These are phyloP conservation scores for Nyctibius bracteatus DNA, from an alignment of 2,113 vertebrate genomes.

Conservation along the genomic window DNA sequence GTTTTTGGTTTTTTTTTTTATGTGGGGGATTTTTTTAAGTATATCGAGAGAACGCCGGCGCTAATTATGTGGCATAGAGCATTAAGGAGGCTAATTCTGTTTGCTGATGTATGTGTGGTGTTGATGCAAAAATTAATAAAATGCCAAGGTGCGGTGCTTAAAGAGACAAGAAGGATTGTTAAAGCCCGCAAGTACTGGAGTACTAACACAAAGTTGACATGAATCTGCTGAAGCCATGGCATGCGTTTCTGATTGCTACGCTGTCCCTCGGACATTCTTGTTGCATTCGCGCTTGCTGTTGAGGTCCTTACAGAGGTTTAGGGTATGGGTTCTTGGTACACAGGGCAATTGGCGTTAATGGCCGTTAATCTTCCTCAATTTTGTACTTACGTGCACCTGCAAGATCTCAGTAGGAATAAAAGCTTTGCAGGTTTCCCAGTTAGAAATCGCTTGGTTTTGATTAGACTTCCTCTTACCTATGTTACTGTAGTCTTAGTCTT, in stretches of 20 bases:
- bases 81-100: neutral
- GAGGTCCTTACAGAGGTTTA: neutral
- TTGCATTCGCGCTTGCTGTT: neutral
- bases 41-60: accelerated
- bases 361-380: neutral
- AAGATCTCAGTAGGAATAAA: neutral
- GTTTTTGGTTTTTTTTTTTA: no score
- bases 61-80: neutral
- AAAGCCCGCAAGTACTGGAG: neutral
- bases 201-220: neutral
- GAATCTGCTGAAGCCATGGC: neutral
- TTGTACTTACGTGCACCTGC: accelerated
- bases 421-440: neutral
- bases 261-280: neutral
- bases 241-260: accelerated
- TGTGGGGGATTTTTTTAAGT: neutral
- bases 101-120: neutral
- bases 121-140: neutral
- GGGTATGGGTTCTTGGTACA: accelerated
- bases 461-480: neutral
- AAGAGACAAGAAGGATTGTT: neutral
- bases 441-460: neutral
- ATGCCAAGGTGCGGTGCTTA: neutral
- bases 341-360: neutral
- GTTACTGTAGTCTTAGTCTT: neutral